phyloP scores from a whole-genome alignment of 2,888 invertebrate species.

The Clusia tigrina region DNA sequence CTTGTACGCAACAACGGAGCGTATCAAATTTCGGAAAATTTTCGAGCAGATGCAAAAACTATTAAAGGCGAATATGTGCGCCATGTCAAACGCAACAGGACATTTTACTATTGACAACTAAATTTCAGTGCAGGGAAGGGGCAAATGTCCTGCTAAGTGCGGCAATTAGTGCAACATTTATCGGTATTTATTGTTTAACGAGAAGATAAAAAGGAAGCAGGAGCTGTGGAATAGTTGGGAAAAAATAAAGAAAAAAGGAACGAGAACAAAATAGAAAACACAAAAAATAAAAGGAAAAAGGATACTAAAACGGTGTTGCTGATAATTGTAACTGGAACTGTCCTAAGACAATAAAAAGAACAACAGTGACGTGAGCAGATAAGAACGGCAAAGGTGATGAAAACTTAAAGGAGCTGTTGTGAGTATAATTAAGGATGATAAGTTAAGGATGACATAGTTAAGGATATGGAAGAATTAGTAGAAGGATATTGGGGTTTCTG shows the following conservation, averaged over 20 bases:
- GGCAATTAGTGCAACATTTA: conserved; percentile 42
- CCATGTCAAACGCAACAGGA: conserved; percentile 34
- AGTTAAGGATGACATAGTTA: no score
- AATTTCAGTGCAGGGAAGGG: conserved; percentile 21
- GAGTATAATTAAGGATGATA: no score
- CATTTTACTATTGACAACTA: conserved; percentile 34
- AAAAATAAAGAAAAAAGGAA: not conserved
- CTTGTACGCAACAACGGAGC: not conserved
- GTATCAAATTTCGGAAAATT: not conserved
- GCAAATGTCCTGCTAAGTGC: conserved; percentile 41
- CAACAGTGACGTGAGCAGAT: conserved; percentile 6
- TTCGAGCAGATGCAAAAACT: conserved; percentile 4
- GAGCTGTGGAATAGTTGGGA: not conserved
- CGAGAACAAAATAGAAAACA: not conserved
- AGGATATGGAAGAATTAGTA: no score
- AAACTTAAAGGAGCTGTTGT: not conserved
- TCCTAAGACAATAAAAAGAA: not conserved
- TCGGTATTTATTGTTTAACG: conserved; percentile 36
- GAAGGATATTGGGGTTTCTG: no score
- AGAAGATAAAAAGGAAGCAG: conserved; percentile 10
- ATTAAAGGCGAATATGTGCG: not conserved
- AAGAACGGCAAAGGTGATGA: conserved; percentile 7
- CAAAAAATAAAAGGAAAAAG: not conserved
- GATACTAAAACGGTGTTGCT: conserved; percentile 16
- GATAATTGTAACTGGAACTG: not conserved